A percentile compares a stretch with the other conserved stretches of the same genome.
Conservation (phyloP, 2,888 invertebrate genomes). For the Cheilosia vulpina region DNA sequence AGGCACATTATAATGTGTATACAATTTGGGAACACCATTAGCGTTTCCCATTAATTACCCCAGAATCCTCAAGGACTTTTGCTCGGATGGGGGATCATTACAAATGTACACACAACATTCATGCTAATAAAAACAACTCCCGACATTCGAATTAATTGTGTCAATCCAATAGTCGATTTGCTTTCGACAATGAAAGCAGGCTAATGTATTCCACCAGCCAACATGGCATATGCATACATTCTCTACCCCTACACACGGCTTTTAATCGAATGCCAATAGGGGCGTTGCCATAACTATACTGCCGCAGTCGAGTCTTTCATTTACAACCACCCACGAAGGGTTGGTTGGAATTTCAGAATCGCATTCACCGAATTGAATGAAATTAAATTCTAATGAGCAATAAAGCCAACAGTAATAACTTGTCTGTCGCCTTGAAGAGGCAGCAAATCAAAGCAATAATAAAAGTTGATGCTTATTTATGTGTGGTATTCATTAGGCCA, state of each 20-base stretch:
- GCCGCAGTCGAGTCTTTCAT: constrained; percentile 15
- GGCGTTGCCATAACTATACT: constrained; percentile 39
- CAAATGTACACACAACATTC: constrained; percentile 41
- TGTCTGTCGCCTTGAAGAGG: constrained; percentile 32
- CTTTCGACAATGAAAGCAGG: constrained; percentile 68
- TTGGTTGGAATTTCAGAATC: constrained; percentile 14
- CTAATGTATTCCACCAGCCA: constrained; percentile 58
- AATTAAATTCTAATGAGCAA: constrained; percentile 48
- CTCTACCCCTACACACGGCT: constrained; percentile 21
- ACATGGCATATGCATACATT: constrained; percentile 24
- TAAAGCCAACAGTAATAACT: constrained; percentile 20
- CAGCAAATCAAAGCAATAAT: constrained; percentile 31
- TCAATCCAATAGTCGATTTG: constrained; percentile 67
- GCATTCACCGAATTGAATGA: constrained; percentile 32
- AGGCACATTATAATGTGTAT: not conserved
- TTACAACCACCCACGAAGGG: constrained; percentile 35
- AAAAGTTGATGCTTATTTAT: not conserved
- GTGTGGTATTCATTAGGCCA: constrained; percentile 22
- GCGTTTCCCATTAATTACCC: constrained; percentile 56
- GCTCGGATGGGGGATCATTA: constrained; percentile 23
- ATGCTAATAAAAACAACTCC: constrained; percentile 53
- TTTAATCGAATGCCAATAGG: constrained; percentile 68
- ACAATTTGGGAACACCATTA: constrained; percentile 47
- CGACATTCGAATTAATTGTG: constrained; percentile 65
- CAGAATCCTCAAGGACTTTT: constrained; percentile 63